Base-by-base conservation (phyloP, 1,140 invertebrate species). In the Euura lappo region DNA sequence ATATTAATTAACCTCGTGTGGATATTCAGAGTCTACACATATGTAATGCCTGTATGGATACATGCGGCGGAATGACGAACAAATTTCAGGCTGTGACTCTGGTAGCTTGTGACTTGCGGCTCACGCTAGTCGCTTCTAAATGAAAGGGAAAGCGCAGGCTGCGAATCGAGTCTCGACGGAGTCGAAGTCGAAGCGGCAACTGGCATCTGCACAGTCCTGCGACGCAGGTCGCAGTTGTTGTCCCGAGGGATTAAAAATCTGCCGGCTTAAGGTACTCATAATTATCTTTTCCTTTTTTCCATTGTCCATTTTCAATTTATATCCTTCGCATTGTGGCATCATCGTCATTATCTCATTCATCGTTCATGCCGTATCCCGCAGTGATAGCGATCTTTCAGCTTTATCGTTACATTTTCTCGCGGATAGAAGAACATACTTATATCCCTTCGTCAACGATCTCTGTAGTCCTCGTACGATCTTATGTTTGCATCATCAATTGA, bases 131-230 rank as follows among this genome's bases (percentile, higher is more conserved):
- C 51, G 51, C 13, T 8, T 60, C 6, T 60, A 60, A 60, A 60
- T 60, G 51, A 60, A 60, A 60, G 51, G 51, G 51, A 60, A 60
- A 60, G 51, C 51, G 51, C 51, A 60, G 51, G 10, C 13, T 60
- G 51, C 13, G 51, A 60, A 60, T 60, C 51, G 51, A 60, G 51
- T 60, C 51, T 60, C 8, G 13, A 60, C 51, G 51, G 13, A 60
- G 51, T 60, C 13, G 51, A 60, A 60, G 51, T n/a, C 51, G 51
- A 8, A 11, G 8, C 51, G 10, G 51, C 51, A 60, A 60, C 51
- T 60, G 51, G 51, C 51, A 60, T n/a, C 51, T 60, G 51, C 51
- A n/a, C 51, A 60, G 51, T 60, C 13, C 51, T 60, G 13, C 51
- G 51, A 60, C 51, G 51, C 51, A 60, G 51, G 51, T 60, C 51